Conservation (phyloP, 2,113 vertebrate species). For the Psilopsiagon aymara region DNA sequence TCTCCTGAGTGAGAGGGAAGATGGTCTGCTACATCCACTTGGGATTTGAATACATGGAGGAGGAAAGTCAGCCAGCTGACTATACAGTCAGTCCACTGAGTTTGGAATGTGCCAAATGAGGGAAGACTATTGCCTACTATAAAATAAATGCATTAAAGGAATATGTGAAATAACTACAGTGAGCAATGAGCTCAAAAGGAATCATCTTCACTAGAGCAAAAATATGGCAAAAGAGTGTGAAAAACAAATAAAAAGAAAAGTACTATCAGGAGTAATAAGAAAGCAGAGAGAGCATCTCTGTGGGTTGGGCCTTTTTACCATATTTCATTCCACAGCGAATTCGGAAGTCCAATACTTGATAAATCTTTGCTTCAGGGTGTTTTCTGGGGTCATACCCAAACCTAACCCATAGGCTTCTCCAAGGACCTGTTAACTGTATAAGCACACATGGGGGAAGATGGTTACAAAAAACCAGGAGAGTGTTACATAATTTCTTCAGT, state of each 20-base stretch:
- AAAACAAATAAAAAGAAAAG: conserved; percentile 19
- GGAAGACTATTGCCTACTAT: neutral
- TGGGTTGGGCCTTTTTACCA: conserved; percentile 75
- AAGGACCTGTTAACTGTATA: conserved; percentile 92
- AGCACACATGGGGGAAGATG: neutral
- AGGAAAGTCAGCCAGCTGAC: neutral
- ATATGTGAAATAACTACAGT: neutral
- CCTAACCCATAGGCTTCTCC: conserved; percentile 96
- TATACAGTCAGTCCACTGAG: neutral
- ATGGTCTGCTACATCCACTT: neutral
- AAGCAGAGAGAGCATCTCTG: neutral
- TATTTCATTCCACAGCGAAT: conserved; percentile 94
- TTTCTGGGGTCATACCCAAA: conserved; percentile 93
- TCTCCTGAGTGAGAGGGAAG: neutral
- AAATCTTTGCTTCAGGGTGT: conserved; percentile 86
- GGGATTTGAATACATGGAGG: neutral
- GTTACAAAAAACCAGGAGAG: neutral
- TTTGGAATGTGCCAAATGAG: neutral
- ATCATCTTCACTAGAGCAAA: neutral
- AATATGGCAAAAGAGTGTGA: neutral
- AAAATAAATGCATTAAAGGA: neutral
- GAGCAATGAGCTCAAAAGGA: neutral
- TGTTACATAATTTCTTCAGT: neutral
- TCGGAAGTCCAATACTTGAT: conserved; percentile 95
- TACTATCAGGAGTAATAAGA: conserved; percentile 11